Percentiles rank a stretch among this genome's conserved stretches.
These are phyloP conservation scores for Periophthalmus magnuspinnatus DNA, from an alignment of 2,797 vertebrate species.

Conservation along the genomic window DNA sequence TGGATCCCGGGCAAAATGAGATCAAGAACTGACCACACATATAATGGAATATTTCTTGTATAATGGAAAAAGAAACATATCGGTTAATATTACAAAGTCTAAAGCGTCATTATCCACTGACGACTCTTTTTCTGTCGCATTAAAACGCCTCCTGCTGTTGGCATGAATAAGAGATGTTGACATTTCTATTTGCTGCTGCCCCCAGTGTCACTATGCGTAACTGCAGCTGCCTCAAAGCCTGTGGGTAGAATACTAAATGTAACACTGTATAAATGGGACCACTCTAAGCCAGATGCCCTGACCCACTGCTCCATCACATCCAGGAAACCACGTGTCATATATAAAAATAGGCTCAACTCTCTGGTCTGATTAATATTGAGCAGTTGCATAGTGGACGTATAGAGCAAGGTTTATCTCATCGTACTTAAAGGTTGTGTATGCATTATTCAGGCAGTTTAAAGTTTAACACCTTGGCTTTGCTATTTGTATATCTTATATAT, in stretches of 20 bases:
- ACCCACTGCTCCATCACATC: conserved; percentile 20
- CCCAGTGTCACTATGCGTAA: conserved; percentile 21
- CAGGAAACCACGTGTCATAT: conserved; percentile 20
- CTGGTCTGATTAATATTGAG: neutral
- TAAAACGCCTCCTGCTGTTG: conserved; percentile 24
- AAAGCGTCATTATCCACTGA: neutral
- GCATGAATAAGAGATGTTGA: conserved; percentile 60
- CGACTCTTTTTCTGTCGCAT: conserved; percentile 14
- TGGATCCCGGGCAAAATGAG: too few relatives aligned
- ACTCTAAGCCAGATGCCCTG: conserved; percentile 35
- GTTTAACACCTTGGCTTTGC: neutral
- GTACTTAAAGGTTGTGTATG: neutral
- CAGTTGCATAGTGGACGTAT: neutral
- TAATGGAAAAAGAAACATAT: neutral
- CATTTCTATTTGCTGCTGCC: conserved; percentile 39
- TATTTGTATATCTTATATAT: neutral
- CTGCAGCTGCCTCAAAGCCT: conserved; percentile 32
- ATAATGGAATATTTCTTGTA: too few relatives aligned
- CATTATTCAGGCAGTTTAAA: neutral
- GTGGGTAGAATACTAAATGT: conserved; percentile 16
- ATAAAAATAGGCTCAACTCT: neutral
- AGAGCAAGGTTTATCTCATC: neutral
- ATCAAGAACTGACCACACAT: too few relatives aligned
- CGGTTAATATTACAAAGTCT: neutral
- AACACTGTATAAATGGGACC: conserved; percentile 33